Evolutionary conservation across 2,888 invertebrate species (phyloP), one percentile per base, ranked within the genome.

Genomic region (Dicyrtoma fusca): DNA sequence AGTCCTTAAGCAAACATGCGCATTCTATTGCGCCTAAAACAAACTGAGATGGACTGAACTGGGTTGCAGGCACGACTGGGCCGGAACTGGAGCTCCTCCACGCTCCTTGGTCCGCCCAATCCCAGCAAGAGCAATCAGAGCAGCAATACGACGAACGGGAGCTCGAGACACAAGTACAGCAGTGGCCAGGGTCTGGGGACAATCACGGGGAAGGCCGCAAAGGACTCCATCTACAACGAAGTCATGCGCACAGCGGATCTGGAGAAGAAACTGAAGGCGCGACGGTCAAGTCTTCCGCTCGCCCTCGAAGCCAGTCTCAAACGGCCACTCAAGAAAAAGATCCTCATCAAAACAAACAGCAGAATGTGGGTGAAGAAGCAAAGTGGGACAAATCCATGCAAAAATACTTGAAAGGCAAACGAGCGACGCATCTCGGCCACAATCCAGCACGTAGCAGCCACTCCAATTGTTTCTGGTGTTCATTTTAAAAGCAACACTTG

Each of bases 211-310:
- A 19, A 53, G 21, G 53, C 45, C 13, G 14, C 21, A 3, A 69
- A 47, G 17, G 69, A 69, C 25, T 69, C 61, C 8, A 59, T 69
- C 19, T 61, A 69, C 44, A 69, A 59, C 45, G 69, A 69, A 59
- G 61, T 69, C 10, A 49, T 61, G 59, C 19, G 69, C 14, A 59
- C 69, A 13, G 47, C 57, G 1, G 59, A 57, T n/a, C 47, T 69
- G 44, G 61, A 69, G 49, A 57, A 61, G 49, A 69, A 69, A 47
- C 25, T 69, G 10, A 57, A 59, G 49, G 44, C 59, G 5, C 26
- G 69, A 23, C 45, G 69, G 8, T 45, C 69, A 5, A 57, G 57
- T 26, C 19, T 61, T 5, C 69, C 69, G 4, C 25, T 69, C 21
- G 51, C 65, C 2, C 51, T 65, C 1, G 65, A 65, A 34, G 25